phyloP scores from a whole-genome alignment of 2,113 vertebrate genomes.

The Actenoides hombroni region DNA sequence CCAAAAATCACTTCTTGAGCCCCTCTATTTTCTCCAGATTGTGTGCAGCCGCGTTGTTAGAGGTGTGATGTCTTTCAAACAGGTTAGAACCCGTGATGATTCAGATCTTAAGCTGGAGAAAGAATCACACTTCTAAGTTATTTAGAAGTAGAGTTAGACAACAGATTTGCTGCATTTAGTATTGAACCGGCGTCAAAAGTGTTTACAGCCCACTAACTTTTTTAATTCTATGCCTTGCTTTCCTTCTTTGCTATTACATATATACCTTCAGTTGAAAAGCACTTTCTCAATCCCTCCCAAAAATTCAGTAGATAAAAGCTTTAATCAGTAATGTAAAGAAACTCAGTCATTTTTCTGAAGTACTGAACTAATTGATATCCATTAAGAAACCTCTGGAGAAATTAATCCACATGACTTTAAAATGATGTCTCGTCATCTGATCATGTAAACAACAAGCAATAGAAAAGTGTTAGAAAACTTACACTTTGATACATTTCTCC shows the following conservation, averaged over 20 bases:
- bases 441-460: neutral
- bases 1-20: neutral
- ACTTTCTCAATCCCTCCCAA: neutral
- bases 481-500: neutral
- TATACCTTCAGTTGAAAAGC: neutral
- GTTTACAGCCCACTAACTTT: neutral
- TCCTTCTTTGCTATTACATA: neutral
- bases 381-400: neutral
- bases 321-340: neutral
- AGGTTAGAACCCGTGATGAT: accelerated
- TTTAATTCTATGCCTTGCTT: neutral
- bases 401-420: neutral
- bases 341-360: neutral
- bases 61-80: neutral
- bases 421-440: neutral
- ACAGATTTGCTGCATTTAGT: neutral
- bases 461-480: neutral
- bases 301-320: neutral
- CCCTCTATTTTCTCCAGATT: neutral
- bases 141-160: neutral
- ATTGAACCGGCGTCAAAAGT: neutral
- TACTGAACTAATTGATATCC: neutral
- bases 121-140: neutral
- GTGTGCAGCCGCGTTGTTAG: neutral
- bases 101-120: neutral